These are phyloP conservation scores for Noctilio leporinus DNA, from an alignment of 2,113 vertebrate species.

Conservation along the genomic window DNA sequence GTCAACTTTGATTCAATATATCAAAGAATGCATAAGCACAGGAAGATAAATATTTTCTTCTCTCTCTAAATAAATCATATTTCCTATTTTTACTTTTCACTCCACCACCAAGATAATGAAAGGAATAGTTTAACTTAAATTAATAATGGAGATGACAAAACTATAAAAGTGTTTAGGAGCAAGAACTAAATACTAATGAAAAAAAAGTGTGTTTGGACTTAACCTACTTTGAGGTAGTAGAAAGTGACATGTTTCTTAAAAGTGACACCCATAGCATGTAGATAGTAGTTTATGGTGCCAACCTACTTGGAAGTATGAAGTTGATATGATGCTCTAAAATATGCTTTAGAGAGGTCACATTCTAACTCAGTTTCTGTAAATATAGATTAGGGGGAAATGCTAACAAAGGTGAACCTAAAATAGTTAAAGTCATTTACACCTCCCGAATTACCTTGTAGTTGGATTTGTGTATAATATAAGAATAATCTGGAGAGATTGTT, in stretches of 20 bases:
- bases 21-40: not conserved
- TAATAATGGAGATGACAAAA: not conserved
- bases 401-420: not conserved
- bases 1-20: not conserved
- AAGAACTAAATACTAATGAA: not conserved
- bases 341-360: not conserved
- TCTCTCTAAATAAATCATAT: not conserved
- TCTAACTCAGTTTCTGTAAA: not conserved
- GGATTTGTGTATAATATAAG: not conserved
- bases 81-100: not conserved
- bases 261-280: not conserved
- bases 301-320: not conserved
- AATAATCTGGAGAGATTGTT: not conserved
- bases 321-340: not conserved
- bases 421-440: not conserved
- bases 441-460: not conserved
- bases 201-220: not conserved
- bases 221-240: not conserved
- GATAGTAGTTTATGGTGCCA: not conserved
- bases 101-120: not conserved
- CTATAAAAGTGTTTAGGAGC: not conserved
- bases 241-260: not conserved
- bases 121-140: not conserved
- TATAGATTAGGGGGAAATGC: not conserved
- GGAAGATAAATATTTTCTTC: not conserved